Evolutionary conservation across 64 coral and sea anemone genomes (phyloP).

Genomic region (Anthopleura sola): DNA sequence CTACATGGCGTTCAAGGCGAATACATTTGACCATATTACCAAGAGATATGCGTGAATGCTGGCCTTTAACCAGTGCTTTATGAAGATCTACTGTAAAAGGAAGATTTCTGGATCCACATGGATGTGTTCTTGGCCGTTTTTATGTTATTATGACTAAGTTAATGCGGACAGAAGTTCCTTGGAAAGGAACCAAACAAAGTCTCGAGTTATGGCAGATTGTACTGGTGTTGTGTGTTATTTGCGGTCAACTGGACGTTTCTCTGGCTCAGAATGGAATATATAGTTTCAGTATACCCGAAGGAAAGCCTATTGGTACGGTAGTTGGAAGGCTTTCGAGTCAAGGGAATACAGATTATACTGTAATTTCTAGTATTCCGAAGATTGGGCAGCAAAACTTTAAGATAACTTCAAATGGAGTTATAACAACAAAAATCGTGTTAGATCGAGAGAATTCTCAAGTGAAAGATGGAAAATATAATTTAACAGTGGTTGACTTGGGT

Average conservation of each 20-base stretch:
- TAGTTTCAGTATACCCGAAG: constrained; percentile 8
- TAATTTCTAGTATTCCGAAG: neutral
- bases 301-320: neutral
- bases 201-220: constrained; percentile 16
- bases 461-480: constrained; percentile 2
- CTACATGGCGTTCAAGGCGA: neutral
- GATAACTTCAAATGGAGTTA: neutral
- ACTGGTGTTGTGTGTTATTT: neutral
- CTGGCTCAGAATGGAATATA: neutral
- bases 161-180: neutral
- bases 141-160: neutral
- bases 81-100: neutral
- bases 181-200: neutral
- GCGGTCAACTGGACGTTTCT: neutral
- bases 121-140: neutral
- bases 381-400: neutral
- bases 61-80: neutral
- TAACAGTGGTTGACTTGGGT: neutral
- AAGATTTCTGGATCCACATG: neutral
- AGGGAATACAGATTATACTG: neutral
- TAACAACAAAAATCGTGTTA: constrained; percentile 38
- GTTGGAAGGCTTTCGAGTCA: neutral
- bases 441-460: constrained; percentile 19
- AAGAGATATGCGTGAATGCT: neutral
- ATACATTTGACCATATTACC: constrained; percentile 11